phyloP scores from a whole-genome alignment of 2,113 vertebrate species.

The Oncorhynchus masou region DNA sequence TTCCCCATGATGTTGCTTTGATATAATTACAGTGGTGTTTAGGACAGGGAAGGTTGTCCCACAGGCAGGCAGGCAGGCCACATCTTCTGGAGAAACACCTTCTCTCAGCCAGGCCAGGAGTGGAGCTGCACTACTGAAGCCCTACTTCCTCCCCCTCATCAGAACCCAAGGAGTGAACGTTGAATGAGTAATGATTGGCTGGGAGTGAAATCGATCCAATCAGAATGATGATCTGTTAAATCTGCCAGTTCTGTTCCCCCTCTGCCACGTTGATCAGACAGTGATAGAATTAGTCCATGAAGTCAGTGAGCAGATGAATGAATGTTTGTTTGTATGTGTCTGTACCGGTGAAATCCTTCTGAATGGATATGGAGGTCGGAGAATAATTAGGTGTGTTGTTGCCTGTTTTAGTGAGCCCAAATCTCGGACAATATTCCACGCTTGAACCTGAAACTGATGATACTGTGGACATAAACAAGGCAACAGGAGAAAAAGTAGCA shows the following conservation, averaged over 20 bases:
- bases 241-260: no score
- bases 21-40: constrained; percentile 69
- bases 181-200: not conserved
- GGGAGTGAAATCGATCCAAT: not conserved
- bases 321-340: not conserved
- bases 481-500: not conserved
- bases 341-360: no score
- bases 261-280: no score
- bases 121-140: no score
- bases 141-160: not conserved
- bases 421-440: no score
- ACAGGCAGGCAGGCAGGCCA: no score
- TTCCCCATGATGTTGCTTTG: constrained; percentile 61
- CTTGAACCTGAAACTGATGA: no score
- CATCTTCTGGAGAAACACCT: no score
- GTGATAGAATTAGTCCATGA: not conserved
- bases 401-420: no score
- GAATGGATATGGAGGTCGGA: no score
- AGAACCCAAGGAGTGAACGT: not conserved
- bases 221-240: not conserved
- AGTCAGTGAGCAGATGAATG: not conserved
- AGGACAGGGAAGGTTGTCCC: constrained; percentile 21
- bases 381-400: no score
- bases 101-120: no score
- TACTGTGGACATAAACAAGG: not conserved